Evolutionary conservation across 1,140 invertebrate genomes (phyloP).

Genomic region (Lethrus apterus): DNA sequence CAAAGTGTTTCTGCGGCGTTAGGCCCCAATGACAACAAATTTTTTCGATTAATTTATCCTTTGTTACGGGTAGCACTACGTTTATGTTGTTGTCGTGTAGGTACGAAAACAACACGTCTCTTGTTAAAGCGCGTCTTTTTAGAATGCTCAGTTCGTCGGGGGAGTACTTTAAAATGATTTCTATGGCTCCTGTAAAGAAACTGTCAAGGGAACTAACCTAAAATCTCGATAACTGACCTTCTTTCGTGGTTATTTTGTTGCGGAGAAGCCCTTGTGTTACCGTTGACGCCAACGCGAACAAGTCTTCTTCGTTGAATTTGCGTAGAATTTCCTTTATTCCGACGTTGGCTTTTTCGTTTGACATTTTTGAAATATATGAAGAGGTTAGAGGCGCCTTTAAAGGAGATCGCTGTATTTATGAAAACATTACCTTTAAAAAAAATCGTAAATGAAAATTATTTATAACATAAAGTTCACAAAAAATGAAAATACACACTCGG

Average conservation of each 20-base stretch:
- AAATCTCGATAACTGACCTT: constrained; percentile 25
- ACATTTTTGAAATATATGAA: too few relatives aligned
- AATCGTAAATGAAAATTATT: too few relatives aligned
- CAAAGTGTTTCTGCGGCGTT: neutral
- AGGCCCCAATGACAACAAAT: constrained; percentile 41
- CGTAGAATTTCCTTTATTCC: constrained; percentile 27
- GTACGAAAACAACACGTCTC: constrained; percentile 44
- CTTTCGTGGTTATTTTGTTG: constrained; percentile 23
- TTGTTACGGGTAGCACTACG: constrained; percentile 40
- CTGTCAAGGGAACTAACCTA: constrained; percentile 1
- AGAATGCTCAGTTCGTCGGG: constrained; percentile 39
- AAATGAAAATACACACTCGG: too few relatives aligned
- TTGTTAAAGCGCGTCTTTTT: constrained; percentile 42
- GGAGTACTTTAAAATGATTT: constrained; percentile 41
- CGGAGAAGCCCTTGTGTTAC: constrained; percentile 35
- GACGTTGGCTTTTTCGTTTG: constrained; percentile 15
- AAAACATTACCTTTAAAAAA: too few relatives aligned
- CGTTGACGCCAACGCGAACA: constrained; percentile 29
- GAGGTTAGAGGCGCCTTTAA: too few relatives aligned
- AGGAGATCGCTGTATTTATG: too few relatives aligned
- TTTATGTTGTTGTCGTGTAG: constrained; percentile 38
- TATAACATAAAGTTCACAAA: too few relatives aligned
- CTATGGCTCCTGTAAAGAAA: constrained; percentile 43
- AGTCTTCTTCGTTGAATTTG: constrained; percentile 27
- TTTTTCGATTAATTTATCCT: constrained; percentile 41